These are phyloP conservation scores for Caenorhabditis sp. DNA, from an alignment of 2,888 invertebrate genomes.

Conservation along the genomic window DNA sequence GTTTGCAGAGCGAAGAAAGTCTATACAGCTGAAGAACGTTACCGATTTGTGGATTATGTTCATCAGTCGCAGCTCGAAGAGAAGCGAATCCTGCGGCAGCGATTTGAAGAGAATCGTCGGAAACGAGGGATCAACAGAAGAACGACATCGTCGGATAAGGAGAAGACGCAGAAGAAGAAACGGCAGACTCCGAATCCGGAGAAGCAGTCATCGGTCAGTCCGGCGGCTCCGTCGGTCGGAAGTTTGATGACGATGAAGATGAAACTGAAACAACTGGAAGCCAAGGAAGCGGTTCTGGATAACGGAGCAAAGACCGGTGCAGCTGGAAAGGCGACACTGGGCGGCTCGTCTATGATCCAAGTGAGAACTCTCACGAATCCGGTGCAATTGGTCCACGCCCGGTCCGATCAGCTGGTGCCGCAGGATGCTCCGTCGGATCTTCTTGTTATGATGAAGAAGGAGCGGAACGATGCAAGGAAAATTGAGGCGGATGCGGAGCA, in stretches of 20 bases:
- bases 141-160: too few relatives aligned
- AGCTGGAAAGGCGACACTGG: neutral
- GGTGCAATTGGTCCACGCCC: too few relatives aligned
- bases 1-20: constrained; percentile 26
- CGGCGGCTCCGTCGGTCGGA: too few relatives aligned
- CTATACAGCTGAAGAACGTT: neutral
- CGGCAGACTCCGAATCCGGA: too few relatives aligned
- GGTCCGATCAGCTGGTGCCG: neutral
- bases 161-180: neutral
- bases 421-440: neutral
- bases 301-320: too few relatives aligned
- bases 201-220: too few relatives aligned
- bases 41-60: constrained; percentile 25
- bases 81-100: neutral
- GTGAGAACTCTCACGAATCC: too few relatives aligned
- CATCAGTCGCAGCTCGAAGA: neutral
- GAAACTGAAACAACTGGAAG: neutral
- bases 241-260: neutral
- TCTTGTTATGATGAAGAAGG: neutral
- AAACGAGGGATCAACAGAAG: too few relatives aligned
- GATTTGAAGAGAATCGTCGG: too few relatives aligned
- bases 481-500: neutral
- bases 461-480: neutral
- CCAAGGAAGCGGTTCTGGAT: neutral
- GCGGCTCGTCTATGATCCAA: too few relatives aligned